phyloP scores from a whole-genome alignment of 2,797 vertebrate species.

The Synaphobranchus kaupii region DNA sequence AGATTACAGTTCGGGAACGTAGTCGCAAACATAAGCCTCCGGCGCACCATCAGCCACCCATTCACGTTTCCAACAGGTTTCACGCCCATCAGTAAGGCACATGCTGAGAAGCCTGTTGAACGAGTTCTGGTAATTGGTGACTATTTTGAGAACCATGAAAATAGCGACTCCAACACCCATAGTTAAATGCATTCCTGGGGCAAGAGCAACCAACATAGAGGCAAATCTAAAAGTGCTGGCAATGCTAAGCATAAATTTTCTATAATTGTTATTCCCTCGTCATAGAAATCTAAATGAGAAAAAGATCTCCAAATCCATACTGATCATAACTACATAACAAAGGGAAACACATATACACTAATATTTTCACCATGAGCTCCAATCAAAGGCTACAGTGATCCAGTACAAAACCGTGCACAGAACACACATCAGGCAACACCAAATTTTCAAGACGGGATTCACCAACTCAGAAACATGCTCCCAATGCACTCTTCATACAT shows the following conservation, averaged over 20 bases:
- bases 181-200: slow-evolving; percentile 11
- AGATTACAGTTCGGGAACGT: neutral
- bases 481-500: too few relatives aligned
- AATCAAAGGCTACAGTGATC: too few relatives aligned
- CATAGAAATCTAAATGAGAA: too few relatives aligned
- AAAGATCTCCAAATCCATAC: too few relatives aligned
- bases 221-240: slow-evolving; percentile 20
- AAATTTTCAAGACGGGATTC: too few relatives aligned
- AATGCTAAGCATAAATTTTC: neutral
- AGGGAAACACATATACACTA: too few relatives aligned
- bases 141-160: neutral
- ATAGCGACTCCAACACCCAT: slow-evolving; percentile 7
- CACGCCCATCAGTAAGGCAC: slow-evolving; percentile 16
- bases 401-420: too few relatives aligned
- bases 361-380: too few relatives aligned
- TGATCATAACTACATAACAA: too few relatives aligned
- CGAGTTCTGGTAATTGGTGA: slow-evolving; percentile 19
- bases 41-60: slow-evolving; percentile 8
- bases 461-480: too few relatives aligned
- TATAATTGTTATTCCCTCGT: too few relatives aligned
- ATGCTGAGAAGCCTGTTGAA: slow-evolving; percentile 17
- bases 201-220: neutral
- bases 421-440: too few relatives aligned
- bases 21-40: neutral
- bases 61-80: slow-evolving; percentile 27